Base-by-base conservation (phyloP, 2,888 invertebrate genomes). In the Cerastoderma edule region DNA sequence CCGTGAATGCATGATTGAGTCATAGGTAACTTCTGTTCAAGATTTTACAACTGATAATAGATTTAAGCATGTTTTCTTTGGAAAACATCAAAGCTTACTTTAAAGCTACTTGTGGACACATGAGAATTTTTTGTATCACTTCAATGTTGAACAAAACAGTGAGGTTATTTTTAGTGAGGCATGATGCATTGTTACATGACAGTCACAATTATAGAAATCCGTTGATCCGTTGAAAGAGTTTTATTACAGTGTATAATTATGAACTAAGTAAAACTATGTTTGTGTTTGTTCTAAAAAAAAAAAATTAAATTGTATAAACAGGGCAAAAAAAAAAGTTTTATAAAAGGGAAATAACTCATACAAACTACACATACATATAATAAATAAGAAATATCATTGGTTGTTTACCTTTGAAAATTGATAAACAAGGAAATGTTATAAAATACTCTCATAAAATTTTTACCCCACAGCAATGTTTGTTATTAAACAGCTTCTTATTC, bases 281-380 rank as follows among this genome's bases (percentile, higher is more conserved):
- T 57, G 57, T 57, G 33, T 57, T 54, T 57, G 33, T 32, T 57
- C 33, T 57, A 28, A 53, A 53, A 24, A 33, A 32, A 28, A 24
- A n/a, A 33, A 5, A 6, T 32, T 33, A 57, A 32, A 57, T 33
- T 33, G 57, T 33, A 33, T 57, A 57, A 13, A n/a, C n/a, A n/a
- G n/a, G n/a, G n/a, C n/a, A n/a, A n/a, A n/a, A n/a, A n/a, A n/a
- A n/a, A n/a, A n/a, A n/a, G n/a, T n/a, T n/a, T n/a, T n/a, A n/a
- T n/a, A n/a, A n/a, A n/a, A n/a, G n/a, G n/a, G n/a, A n/a, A n/a
- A n/a, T n/a, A n/a, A n/a, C n/a, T n/a, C n/a, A 33, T 32, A 57
- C 33, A 33, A 57, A 32, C 32, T 32, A 32, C 33, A 32, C n/a
- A 30, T 32, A 32, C 33, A 32, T 22, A 32, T 24, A n/a, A 53